These are phyloP conservation scores for Apis florea DNA, from an alignment of 1,140 invertebrate genomes.

Conservation along the genomic window DNA sequence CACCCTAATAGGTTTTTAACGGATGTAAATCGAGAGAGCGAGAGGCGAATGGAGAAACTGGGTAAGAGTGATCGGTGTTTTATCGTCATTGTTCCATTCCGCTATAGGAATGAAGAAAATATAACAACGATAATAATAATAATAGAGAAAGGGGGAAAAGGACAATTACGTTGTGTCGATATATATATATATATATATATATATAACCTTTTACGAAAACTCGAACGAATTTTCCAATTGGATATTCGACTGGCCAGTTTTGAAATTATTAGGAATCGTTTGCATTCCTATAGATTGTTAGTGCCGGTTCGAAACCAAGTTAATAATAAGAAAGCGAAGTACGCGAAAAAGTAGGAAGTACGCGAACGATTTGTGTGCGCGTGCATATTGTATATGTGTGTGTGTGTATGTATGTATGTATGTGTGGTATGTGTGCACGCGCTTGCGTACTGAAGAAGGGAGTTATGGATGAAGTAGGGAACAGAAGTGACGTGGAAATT, in stretches of 20 bases:
- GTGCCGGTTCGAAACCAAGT: background rate
- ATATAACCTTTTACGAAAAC: background rate
- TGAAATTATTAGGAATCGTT: background rate
- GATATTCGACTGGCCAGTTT: background rate
- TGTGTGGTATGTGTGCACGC: background rate
- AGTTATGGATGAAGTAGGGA: background rate
- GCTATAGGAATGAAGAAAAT: background rate
- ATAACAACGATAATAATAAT: no score
- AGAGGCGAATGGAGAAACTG: background rate
- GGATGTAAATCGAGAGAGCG: background rate
- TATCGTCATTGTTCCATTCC: background rate
- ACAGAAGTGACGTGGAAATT: background rate
- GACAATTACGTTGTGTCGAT: background rate
- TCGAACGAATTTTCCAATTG: background rate
- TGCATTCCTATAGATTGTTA: background rate
- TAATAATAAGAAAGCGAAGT: background rate
- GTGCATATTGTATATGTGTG: background rate
- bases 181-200: no score
- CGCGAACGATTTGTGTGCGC: background rate
- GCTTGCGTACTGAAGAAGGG: background rate
- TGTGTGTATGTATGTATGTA: background rate
- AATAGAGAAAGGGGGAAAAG: background rate
- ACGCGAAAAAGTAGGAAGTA: background rate
- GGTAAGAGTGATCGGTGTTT: background rate
- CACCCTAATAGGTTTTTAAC: no score